Conservation (phyloP, 2,113 vertebrate species). For the Galbula dea region DNA sequence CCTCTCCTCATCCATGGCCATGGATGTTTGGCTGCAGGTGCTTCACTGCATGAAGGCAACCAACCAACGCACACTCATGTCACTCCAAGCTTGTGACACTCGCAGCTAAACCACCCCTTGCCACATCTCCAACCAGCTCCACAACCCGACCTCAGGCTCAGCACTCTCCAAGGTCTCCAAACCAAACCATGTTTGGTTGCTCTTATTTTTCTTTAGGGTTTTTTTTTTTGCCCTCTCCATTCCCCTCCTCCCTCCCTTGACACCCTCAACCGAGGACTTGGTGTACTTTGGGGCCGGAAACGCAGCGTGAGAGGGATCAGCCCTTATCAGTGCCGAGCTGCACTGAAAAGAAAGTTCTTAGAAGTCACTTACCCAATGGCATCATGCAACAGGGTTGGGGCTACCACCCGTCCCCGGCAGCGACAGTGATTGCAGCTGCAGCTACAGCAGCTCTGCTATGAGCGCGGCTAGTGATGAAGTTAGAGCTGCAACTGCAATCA, state of each 20-base stretch:
- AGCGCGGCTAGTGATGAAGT: too few species aligned
- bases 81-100: accelerated
- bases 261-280: not conserved
- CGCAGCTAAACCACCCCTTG: accelerated
- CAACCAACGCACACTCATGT: not conserved
- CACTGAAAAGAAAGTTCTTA: conserved; percentile 38
- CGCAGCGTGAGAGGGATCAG: not conserved
- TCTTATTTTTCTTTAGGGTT: not conserved
- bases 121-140: accelerated
- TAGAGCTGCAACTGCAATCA: conserved; percentile 18
- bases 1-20: accelerated
- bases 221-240: not conserved
- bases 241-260: not conserved
- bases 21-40: not conserved
- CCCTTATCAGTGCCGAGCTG: conserved; percentile 11
- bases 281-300: conserved; percentile 46
- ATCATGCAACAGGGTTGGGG: not conserved
- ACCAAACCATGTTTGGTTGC: not conserved
- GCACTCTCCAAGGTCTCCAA: not conserved
- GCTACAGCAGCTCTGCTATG: too few species aligned
- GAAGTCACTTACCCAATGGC: not conserved
- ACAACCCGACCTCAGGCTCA: accelerated
- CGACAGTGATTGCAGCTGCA: conserved; percentile 10
- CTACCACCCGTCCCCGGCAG: not conserved
- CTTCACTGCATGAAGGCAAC: not conserved